Base-by-base conservation (phyloP, 2,888 invertebrate species). In the Autographa pulchrina region DNA sequence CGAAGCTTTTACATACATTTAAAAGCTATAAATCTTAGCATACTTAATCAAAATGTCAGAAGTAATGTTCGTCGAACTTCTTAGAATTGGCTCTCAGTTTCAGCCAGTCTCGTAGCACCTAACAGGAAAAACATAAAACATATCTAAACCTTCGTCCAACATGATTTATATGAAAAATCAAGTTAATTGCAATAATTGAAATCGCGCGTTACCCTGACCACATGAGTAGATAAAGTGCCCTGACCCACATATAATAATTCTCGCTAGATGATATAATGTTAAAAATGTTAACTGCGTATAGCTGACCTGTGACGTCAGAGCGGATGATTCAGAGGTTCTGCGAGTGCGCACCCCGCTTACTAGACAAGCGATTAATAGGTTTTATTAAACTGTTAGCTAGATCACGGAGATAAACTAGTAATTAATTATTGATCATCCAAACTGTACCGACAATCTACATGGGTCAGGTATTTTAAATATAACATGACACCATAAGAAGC, bases 221-320 rank as follows among this genome's bases (percentile, higher is more conserved):
- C n/a, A n/a, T n/a, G n/a, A n/a, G n/a, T n/a, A n/a, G n/a, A n/a
- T n/a, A n/a, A n/a, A n/a, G n/a, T n/a, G 66, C 84, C 82, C 25
- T 84, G 80, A 82, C 84, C 79, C 61, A 82, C 68, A 69, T 75
- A 64, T 25, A 56, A 65, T 25, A 69, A 69, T 68, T 65, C 48
- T 65, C 61, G 32, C 11, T 67, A 67, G 62, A 75, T 76, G 79
- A 78, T 81, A 84, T 81, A 79, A 81, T 63, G 48, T 74, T 77
- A 78, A 82, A 83, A 82, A 79, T 77, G 72, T 83, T 82, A 82
- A 86, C 82, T 77, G 71, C 76, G 60, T 67, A 64, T 62, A 70
- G 65, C 81, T 86, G 88, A 90, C 86, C 90, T 85, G 83, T 87
- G 87, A 88, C 86, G 69, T 73, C 65, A 87, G 81, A 85, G 73